Conservation (phyloP, 2,113 vertebrate species). For the Coptodon rendalli region DNA sequence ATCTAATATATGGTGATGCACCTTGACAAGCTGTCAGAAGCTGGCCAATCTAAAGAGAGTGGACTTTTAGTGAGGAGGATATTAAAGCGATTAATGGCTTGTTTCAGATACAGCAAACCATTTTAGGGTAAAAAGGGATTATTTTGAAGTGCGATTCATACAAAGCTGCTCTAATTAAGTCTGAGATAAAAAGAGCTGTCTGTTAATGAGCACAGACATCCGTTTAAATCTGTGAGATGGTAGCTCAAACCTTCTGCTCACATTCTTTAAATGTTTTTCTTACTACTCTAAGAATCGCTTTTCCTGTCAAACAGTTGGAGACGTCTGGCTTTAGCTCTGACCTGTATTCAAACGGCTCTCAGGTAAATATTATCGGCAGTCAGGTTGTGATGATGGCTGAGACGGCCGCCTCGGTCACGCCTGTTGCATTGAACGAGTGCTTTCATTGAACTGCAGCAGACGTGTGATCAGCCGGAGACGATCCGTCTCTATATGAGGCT, state of each 20-base stretch:
- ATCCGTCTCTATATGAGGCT: constrained; percentile 4
- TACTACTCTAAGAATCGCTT: not conserved
- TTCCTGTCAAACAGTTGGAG: not conserved
- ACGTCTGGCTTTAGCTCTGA: not conserved
- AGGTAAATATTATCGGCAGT: not conserved
- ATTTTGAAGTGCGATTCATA: not conserved
- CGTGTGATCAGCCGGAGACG: not conserved
- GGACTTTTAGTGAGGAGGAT: not conserved
- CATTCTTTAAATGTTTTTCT: accelerated
- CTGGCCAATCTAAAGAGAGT: not conserved
- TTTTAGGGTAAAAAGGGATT: not conserved
- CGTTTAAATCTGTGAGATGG: not conserved
- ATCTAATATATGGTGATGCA: not conserved
- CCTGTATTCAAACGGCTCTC: not conserved
- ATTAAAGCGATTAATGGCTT: not conserved
- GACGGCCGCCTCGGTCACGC: not conserved
- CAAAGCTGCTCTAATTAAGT: not conserved
- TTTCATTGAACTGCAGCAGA: not conserved
- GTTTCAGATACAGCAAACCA: not conserved
- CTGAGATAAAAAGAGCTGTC: not conserved
- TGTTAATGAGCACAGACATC: not conserved
- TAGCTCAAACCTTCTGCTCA: not conserved
- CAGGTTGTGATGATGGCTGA: not conserved
- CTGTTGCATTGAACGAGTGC: constrained; percentile 15
- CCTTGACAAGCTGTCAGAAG: not conserved